A percentile compares a stretch with the other conserved stretches of the same genome.
Evolutionary conservation across 2,888 invertebrate genomes (phyloP).

Genomic region (Tribolium freemani): DNA sequence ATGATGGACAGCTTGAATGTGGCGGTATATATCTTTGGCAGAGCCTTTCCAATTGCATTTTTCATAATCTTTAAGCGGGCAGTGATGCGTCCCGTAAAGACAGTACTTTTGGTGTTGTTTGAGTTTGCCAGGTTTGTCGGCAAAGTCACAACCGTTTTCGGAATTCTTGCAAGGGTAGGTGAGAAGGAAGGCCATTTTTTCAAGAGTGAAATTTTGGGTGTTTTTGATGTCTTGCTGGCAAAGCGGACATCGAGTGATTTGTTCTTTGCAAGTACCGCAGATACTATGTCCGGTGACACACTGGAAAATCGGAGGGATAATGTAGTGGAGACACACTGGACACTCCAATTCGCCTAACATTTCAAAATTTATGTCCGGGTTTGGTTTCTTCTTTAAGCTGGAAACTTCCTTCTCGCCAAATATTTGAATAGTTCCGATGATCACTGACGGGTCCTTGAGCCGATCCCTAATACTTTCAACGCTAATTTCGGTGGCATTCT

Average conservation of each 20-base stretch:
- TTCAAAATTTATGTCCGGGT: slow-evolving; percentile 38
- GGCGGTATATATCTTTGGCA: slow-evolving; percentile 62
- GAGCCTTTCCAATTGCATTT: slow-evolving; percentile 41
- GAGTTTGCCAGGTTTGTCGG: slow-evolving; percentile 50
- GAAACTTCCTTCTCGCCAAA: slow-evolving; percentile 9
- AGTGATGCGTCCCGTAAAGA: slow-evolving; percentile 47
- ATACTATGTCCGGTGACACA: slow-evolving; percentile 62
- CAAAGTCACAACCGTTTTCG: slow-evolving; percentile 55
- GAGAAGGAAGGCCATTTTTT: slow-evolving; percentile 56
- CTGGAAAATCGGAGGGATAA: slow-evolving; percentile 63
- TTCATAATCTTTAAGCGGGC: slow-evolving; percentile 52
- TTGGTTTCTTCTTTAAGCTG: background rate
- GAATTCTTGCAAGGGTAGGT: slow-evolving; percentile 59
- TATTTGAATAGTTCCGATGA: slow-evolving; percentile 51
- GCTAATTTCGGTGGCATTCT: slow-evolving; percentile 48
- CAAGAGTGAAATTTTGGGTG: slow-evolving; percentile 61
- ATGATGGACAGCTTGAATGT: slow-evolving; percentile 68
- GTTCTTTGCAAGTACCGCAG: slow-evolving; percentile 57
- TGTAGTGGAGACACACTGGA: slow-evolving; percentile 62
- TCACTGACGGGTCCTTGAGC: slow-evolving; percentile 51
- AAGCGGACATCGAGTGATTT: slow-evolving; percentile 57
- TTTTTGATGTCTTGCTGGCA: slow-evolving; percentile 55
- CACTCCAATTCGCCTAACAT: slow-evolving; percentile 58
- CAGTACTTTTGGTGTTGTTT: slow-evolving; percentile 53
- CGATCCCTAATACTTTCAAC: slow-evolving; percentile 39